A percentile compares a stretch with the other conserved stretches of the same genome.
phyloP scores from a whole-genome alignment of 2,797 vertebrate species.

The Anisognathus igniventris region DNA sequence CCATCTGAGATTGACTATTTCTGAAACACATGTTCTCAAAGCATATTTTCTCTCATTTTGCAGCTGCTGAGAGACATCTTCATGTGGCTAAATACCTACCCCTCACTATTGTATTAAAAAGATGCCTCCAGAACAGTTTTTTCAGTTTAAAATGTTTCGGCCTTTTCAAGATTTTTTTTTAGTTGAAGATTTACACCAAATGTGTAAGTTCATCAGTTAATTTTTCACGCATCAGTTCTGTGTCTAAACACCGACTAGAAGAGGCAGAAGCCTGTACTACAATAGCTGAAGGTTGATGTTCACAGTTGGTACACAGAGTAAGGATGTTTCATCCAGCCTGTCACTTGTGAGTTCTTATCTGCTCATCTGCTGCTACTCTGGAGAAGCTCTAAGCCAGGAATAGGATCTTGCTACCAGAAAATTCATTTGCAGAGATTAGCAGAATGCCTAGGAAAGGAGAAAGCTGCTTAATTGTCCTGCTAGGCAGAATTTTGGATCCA shows the following conservation, averaged over 20 bases:
- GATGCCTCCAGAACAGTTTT: neutral
- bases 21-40: neutral
- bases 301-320: neutral
- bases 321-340: neutral
- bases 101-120: neutral
- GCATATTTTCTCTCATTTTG: neutral
- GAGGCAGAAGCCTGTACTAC: neutral
- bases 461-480: neutral
- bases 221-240: neutral
- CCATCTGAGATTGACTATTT: neutral
- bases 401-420: neutral
- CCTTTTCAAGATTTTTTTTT: neutral
- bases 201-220: neutral
- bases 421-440: neutral
- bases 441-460: neutral
- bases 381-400: neutral
- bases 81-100: neutral
- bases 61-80: neutral
- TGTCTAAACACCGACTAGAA: neutral
- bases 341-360: neutral
- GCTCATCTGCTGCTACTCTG: fast-evolving
- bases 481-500: neutral
- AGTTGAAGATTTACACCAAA: neutral
- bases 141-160: neutral
- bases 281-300: neutral